Evolutionary conservation across 2,797 vertebrate genomes (phyloP).

Genomic region (Eurystomus glaucurus): DNA sequence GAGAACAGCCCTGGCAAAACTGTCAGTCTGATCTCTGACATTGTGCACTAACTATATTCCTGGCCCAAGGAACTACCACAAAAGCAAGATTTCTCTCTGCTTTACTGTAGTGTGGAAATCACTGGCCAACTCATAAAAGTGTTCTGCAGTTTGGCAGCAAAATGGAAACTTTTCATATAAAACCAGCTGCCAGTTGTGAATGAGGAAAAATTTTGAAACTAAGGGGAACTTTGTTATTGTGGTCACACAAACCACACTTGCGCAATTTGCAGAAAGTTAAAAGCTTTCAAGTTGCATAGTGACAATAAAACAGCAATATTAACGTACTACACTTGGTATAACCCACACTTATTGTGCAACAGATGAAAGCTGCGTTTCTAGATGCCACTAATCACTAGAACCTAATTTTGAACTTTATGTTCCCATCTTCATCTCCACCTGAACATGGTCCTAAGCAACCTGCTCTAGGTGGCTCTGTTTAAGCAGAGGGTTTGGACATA

Average conservation of each 20-base stretch:
- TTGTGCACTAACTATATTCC: not conserved
- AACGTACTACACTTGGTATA: accelerated
- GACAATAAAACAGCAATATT: not conserved
- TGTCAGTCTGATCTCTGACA: not conserved
- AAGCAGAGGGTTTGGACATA: not conserved
- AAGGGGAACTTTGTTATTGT: not conserved
- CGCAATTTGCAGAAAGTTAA: accelerated
- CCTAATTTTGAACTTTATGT: not conserved
- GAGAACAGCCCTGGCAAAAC: not conserved
- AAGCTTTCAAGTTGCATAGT: not conserved
- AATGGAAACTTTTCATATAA: not conserved
- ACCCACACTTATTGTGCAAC: accelerated
- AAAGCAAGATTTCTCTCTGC: not conserved
- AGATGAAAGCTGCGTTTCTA: not conserved
- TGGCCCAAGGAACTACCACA: not conserved
- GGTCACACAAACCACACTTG: not conserved
- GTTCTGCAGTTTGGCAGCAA: not conserved
- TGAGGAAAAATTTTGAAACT: not conserved
- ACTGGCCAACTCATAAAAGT: accelerated
- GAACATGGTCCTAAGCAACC: not conserved
- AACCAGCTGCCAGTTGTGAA: not conserved
- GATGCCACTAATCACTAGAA: not conserved
- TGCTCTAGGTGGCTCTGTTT: not conserved
- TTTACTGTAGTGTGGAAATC: accelerated
- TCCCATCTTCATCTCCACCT: not conserved